phyloP scores from a whole-genome alignment of 2,888 invertebrate species.

The Periphyllus acericola region DNA sequence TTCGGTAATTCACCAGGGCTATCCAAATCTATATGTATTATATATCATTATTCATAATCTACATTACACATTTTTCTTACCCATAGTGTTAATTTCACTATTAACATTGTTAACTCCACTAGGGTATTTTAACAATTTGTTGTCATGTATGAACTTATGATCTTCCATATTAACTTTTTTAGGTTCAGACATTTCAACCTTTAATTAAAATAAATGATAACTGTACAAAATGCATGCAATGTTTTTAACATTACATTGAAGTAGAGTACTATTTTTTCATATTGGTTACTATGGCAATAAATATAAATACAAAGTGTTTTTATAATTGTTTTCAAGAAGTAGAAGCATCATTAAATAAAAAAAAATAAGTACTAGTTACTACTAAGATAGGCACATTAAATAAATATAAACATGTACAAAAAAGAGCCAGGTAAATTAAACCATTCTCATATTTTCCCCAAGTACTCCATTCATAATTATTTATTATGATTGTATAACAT shows the following conservation, averaged over 20 bases:
- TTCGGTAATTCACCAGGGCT: too few relatives aligned
- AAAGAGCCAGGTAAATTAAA: not conserved
- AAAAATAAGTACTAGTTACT: not conserved
- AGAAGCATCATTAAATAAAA: not conserved
- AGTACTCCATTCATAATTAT: not conserved
- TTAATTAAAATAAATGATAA: not conserved
- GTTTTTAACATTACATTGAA: not conserved
- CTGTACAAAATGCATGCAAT: not conserved
- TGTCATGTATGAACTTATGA: not conserved
- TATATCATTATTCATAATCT: not conserved
- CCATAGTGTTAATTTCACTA: not conserved
- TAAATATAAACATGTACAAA: not conserved
- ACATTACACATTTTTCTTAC: slow-evolving; percentile 1
- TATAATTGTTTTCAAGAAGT: not conserved
- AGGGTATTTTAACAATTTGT: not conserved
- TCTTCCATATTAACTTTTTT: not conserved
- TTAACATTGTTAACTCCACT: not conserved
- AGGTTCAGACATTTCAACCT: not conserved
- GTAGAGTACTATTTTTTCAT: not conserved
- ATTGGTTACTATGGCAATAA: slow-evolving; percentile 2
- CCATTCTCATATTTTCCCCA: not conserved
- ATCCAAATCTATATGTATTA: not conserved
- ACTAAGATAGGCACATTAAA: not conserved
- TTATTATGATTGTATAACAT: not conserved
- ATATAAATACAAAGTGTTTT: not conserved